These are phyloP conservation scores for Garra rufa DNA, from an alignment of 2,113 vertebrate species.

Conservation along the genomic window DNA sequence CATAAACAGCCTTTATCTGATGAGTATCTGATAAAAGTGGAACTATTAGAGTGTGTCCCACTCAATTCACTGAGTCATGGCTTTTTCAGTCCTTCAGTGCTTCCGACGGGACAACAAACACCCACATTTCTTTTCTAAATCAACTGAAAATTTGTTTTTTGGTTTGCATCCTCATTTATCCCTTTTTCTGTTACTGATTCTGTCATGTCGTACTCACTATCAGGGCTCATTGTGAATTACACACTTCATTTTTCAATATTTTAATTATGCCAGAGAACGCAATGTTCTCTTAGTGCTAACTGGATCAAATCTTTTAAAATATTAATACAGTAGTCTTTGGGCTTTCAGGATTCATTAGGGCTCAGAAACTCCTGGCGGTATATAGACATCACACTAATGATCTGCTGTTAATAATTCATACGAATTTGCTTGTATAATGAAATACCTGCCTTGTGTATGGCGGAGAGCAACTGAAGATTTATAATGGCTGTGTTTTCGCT, in stretches of 20 bases:
- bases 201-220: background rate
- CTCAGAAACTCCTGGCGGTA: background rate
- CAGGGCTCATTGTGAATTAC: background rate
- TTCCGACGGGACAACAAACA: background rate
- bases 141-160: background rate
- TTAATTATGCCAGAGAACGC: background rate
- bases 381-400: background rate
- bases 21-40: background rate
- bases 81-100: conserved; percentile 44
- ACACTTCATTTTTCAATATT: background rate
- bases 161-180: background rate
- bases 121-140: conserved; percentile 14
- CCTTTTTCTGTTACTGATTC: background rate
- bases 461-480: background rate
- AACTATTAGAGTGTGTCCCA: conserved; percentile 25
- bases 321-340: background rate
- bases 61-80: conserved; percentile 46
- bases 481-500: background rate
- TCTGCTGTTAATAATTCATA: background rate
- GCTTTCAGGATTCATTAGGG: background rate
- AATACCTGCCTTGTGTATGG: background rate
- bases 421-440: background rate
- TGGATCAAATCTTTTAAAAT: background rate
- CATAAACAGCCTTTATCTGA: conserved; percentile 24
- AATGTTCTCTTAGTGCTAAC: background rate